Base-by-base conservation (phyloP, 2,113 vertebrate genomes). In the Montifringilla adamsi region DNA sequence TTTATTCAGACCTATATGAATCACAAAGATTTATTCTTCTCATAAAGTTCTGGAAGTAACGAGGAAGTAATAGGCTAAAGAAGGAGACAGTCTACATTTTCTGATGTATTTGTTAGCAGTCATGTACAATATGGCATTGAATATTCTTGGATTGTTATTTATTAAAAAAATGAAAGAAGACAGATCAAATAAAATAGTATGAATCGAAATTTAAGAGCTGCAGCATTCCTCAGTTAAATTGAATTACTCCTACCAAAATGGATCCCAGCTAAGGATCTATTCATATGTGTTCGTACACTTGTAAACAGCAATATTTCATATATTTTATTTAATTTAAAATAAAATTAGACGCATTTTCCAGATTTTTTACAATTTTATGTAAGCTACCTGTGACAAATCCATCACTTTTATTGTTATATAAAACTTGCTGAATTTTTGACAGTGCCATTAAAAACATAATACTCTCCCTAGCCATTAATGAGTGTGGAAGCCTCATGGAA, bases 21-120 rank as follows among this genome's bases (percentile, higher is more conserved):
- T 96, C 78, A 87, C 49, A 70, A 84, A 66, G 55, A 94, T 94
- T 95, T 94, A 92, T 84, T 64, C 17, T 69, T 60, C 47, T 21
- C 37, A 68, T 93, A 91, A 96, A 93, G 84, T 80, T 66, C 44
- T 84, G 55, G 52, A 88, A 92, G 13, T 91, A 92, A 94, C 91
- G 82, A 94, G 60, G 52, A 76, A 93, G 39, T 53, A 94, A 84
- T 37, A 84, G 41, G 53, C 35, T 87, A 62, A 79, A 77, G n/a
- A 41, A 90, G 86, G 47, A 84, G 31, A 21, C 2, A 15, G 44
- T 81, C 84, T 80, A 9, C 91, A 31, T 94, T 89, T 79, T 94
- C 83, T 87, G 41, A 56, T 92, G 46, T 84, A 78, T 93, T 84
- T 89, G 39, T 70, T 74, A 88, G 28, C 35, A 84, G 41, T 88